Conservation (phyloP, 2,113 vertebrate species). For the Phasianus colchicus region DNA sequence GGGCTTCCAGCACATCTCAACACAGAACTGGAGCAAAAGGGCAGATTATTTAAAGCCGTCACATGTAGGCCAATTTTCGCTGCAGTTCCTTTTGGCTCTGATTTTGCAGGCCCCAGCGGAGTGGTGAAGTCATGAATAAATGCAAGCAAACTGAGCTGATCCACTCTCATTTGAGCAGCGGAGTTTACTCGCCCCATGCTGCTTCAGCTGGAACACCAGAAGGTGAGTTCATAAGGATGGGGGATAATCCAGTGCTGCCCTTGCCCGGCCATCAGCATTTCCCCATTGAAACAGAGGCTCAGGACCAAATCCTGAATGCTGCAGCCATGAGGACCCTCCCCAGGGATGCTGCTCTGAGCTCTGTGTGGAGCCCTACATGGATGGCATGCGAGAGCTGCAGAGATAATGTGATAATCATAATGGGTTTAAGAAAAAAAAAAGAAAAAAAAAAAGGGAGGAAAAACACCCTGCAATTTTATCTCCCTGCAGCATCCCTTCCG, state of each 20-base stretch:
- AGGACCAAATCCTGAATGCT: not conserved
- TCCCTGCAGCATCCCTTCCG: conserved; percentile 5
- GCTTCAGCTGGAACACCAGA: conserved; percentile 63
- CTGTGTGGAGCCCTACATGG: not conserved
- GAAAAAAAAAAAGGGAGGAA: not conserved
- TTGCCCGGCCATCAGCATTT: not conserved
- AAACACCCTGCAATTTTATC: conserved; percentile 31
- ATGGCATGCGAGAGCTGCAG: not conserved
- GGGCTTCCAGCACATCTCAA: conserved; percentile 49
- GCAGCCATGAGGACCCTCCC: not conserved
- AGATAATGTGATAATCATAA: conserved; percentile 6
- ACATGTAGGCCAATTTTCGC: conserved; percentile 72
- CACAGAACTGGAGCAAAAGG: conserved; percentile 69
- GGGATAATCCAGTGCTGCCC: conserved; percentile 31
- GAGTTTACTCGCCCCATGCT: conserved; percentile 72
- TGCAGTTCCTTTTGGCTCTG: conserved; percentile 71
- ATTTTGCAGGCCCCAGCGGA: conserved; percentile 71
- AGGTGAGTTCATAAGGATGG: conserved; percentile 48
- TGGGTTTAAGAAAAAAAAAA: not conserved
- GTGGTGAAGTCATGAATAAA: conserved; percentile 74
- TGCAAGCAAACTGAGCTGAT: conserved; percentile 74
- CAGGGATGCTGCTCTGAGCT: not conserved
- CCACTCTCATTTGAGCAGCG: conserved; percentile 66
- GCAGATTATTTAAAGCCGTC: conserved; percentile 71
- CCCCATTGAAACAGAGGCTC: not conserved